A percentile compares a stretch with the other conserved stretches of the same genome.
These are phyloP conservation scores for Diarsia dahlii DNA, from an alignment of 2,888 invertebrate genomes.

Conservation along the genomic window DNA sequence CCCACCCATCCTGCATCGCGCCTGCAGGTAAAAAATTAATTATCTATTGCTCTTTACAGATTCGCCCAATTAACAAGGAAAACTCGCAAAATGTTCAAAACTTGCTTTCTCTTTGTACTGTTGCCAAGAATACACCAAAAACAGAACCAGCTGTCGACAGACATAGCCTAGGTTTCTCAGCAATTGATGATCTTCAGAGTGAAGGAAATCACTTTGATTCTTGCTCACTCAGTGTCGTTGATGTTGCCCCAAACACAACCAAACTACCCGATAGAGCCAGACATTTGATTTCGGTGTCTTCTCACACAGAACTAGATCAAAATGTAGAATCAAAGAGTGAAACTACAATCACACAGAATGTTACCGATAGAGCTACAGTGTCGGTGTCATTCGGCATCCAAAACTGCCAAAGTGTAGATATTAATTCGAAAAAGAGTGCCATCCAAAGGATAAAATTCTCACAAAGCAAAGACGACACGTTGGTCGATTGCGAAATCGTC, in stretches of 20 bases:
- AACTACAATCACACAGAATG: constrained; percentile 68
- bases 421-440: constrained; percentile 77
- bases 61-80: constrained; percentile 68
- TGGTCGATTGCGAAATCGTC: constrained; percentile 78
- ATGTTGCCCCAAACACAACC: constrained; percentile 24
- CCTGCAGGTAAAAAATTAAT: background rate
- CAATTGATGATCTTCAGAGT: constrained; percentile 72
- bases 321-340: constrained; percentile 62
- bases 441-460: constrained; percentile 76
- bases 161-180: constrained; percentile 72
- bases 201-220: constrained; percentile 49
- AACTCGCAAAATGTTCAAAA: constrained; percentile 68
- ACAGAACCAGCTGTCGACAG: constrained; percentile 47
- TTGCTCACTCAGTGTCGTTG: constrained; percentile 19
- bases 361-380: constrained; percentile 67
- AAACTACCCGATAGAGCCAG: constrained; percentile 23
- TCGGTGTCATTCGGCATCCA: constrained; percentile 78
- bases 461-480: constrained; percentile 70
- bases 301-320: constrained; percentile 68
- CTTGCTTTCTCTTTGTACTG: constrained; percentile 34
- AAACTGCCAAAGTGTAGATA: constrained; percentile 76
- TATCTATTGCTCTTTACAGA: constrained; percentile 60
- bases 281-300: constrained; percentile 69
- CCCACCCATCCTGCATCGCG: background rate
- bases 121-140: constrained; percentile 51